These are phyloP conservation scores for Aselliscus stoliczkanus DNA, from an alignment of 2,797 vertebrate species.

Conservation along the genomic window DNA sequence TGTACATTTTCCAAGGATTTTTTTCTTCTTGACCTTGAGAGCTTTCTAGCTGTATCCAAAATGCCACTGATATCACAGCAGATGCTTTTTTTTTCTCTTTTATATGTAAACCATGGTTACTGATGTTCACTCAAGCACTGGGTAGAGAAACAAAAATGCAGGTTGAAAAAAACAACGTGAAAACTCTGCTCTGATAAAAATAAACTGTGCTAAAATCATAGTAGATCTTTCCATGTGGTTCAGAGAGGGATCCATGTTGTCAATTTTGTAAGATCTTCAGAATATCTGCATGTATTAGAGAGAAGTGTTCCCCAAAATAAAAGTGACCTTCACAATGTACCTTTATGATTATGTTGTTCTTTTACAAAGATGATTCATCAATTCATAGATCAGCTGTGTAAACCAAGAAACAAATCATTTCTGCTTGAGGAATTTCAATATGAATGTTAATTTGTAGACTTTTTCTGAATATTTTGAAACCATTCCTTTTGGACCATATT, in stretches of 20 bases:
- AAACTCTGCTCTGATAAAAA: neutral
- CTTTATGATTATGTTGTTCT: neutral
- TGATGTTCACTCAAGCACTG: neutral
- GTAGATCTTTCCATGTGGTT: neutral
- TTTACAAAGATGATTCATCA: neutral
- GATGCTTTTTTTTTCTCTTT: neutral
- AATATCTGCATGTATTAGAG: neutral
- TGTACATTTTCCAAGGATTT: neutral
- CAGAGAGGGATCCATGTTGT: constrained; percentile 4
- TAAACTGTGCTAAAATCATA: constrained; percentile 18
- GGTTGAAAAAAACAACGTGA: constrained; percentile 31
- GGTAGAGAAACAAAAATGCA: constrained; percentile 6
- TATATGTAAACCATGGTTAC: neutral
- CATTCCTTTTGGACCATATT: neutral
- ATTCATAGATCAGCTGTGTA: neutral
- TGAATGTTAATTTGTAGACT: neutral
- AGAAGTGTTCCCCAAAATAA: neutral
- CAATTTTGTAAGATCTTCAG: neutral
- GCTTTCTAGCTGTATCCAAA: neutral
- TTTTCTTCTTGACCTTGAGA: constrained; percentile 15
- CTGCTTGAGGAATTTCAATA: neutral
- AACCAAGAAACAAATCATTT: neutral
- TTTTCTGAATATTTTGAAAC: constrained; percentile 20
- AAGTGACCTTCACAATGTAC: neutral
- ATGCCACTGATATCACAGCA: neutral